A percentile compares a stretch with the other conserved stretches of the same genome.
These are phyloP conservation scores for Zelleria hepariella DNA, from an alignment of 2,888 invertebrate species.

Conservation along the genomic window DNA sequence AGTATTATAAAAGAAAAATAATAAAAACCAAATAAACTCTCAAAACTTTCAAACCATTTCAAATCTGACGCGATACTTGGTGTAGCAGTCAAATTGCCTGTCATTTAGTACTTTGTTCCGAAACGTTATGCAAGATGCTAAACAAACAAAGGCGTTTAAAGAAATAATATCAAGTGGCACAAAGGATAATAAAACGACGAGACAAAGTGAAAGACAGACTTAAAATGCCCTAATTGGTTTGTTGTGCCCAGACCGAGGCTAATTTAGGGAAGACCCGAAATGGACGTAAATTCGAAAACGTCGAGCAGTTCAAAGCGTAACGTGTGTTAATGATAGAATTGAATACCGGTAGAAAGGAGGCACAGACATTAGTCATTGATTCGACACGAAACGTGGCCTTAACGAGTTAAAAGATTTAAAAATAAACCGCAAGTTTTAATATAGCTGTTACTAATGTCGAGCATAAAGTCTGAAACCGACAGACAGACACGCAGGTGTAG, in stretches of 20 bases:
- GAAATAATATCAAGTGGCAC: constrained; percentile 3
- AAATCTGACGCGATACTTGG: background rate
- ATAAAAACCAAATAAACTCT: background rate
- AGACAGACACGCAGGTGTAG: background rate
- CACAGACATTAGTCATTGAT: background rate
- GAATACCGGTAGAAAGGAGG: constrained; percentile 22
- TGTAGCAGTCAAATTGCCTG: background rate
- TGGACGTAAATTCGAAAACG: constrained; percentile 34
- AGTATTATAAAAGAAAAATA: background rate
- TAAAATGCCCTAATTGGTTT: constrained; percentile 58
- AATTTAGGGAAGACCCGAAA: constrained; percentile 32
- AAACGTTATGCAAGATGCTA: constrained; percentile 4
- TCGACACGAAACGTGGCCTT: constrained; percentile 1
- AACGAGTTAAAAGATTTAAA: background rate
- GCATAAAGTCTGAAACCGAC: background rate
- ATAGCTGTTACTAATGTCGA: background rate
- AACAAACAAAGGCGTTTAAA: constrained; percentile 5
- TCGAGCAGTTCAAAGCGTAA: constrained; percentile 42
- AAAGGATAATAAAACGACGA: constrained; percentile 18
- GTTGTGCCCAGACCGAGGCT: constrained; percentile 23
- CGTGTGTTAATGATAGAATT: constrained; percentile 46
- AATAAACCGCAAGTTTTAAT: background rate
- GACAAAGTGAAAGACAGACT: constrained; percentile 22
- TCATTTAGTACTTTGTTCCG: background rate
- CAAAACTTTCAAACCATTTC: background rate